These are phyloP conservation scores for Phoebastria nigripes DNA, from an alignment of 2,797 vertebrate species.

Conservation along the genomic window DNA sequence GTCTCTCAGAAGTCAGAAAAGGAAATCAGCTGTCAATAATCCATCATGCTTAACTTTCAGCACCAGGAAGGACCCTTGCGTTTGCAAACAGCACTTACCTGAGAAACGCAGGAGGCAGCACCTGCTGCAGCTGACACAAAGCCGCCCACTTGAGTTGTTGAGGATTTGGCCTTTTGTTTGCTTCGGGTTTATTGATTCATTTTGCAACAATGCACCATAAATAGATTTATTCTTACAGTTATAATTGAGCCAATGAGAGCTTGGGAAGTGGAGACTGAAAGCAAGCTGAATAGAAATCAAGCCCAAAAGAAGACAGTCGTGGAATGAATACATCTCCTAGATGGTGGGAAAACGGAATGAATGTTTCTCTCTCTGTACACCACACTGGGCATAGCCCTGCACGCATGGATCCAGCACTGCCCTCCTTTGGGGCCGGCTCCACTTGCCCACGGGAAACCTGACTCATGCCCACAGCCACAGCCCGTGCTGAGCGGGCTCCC, in stretches of 20 bases:
- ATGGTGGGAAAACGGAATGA: not conserved
- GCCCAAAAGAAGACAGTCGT: not conserved
- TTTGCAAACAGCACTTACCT: not conserved
- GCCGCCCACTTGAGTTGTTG: not conserved
- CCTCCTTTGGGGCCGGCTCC: not conserved
- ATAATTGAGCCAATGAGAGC: not conserved
- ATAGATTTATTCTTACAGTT: slow-evolving; percentile 13
- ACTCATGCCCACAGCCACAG: not conserved
- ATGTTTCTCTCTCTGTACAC: not conserved
- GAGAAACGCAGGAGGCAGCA: not conserved
- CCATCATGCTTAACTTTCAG: not conserved
- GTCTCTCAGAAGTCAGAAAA: not conserved
- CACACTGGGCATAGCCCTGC: not conserved
- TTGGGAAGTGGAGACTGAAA: not conserved
- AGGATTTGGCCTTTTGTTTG: not conserved
- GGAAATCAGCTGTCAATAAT: not conserved
- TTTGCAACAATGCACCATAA: not conserved
- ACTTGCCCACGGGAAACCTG: not conserved
- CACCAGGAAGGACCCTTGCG: not conserved
- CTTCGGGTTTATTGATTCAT: slow-evolving; percentile 20
- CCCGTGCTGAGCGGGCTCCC: not conserved
- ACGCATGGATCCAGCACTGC: not conserved
- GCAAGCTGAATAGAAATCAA: not conserved
- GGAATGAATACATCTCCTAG: not conserved
- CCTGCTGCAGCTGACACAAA: not conserved